Conservation (phyloP, 2,888 invertebrate genomes). For the Ornithoptera alexandrae region DNA sequence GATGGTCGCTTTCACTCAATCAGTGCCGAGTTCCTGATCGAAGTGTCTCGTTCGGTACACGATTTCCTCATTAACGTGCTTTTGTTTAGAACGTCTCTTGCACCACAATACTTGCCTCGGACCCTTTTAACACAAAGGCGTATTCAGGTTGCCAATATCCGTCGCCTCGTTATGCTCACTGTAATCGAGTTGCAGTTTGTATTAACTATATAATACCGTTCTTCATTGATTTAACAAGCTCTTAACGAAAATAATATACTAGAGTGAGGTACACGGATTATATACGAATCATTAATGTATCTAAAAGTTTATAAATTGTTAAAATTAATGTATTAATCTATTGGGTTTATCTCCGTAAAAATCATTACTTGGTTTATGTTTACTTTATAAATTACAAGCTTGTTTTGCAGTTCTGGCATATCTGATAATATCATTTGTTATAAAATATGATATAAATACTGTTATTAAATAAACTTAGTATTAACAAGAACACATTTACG, state of each 20-base stretch:
- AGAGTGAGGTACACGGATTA: neutral
- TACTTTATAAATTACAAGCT: too few species aligned
- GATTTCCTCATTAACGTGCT: conserved; percentile 73
- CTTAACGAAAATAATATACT: neutral
- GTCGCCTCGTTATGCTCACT: neutral
- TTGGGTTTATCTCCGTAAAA: too few species aligned
- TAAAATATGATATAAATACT: too few species aligned
- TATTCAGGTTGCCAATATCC: conserved; percentile 8
- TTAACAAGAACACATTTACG: conserved; percentile 7
- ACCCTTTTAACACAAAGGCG: conserved; percentile 17
- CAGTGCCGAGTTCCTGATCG: conserved; percentile 54
- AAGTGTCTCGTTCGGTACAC: conserved; percentile 51
- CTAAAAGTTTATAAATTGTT: too few species aligned
- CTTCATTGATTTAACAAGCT: neutral
- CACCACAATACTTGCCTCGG: conserved; percentile 9
- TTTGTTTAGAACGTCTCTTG: conserved; percentile 57
- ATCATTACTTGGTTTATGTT: too few species aligned
- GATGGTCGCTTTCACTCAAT: conserved; percentile 67
- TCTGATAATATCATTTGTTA: too few species aligned
- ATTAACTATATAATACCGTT: neutral
- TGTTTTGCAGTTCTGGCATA: too few species aligned
- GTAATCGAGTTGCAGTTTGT: conserved; percentile 2
- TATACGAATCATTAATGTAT: too few species aligned
- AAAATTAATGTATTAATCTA: too few species aligned
- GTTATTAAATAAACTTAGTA: too few species aligned